Evolutionary conservation across 1,140 invertebrate species (phyloP), one percentile per base, ranked within the genome.

Genomic region (Forficula auricularia): DNA sequence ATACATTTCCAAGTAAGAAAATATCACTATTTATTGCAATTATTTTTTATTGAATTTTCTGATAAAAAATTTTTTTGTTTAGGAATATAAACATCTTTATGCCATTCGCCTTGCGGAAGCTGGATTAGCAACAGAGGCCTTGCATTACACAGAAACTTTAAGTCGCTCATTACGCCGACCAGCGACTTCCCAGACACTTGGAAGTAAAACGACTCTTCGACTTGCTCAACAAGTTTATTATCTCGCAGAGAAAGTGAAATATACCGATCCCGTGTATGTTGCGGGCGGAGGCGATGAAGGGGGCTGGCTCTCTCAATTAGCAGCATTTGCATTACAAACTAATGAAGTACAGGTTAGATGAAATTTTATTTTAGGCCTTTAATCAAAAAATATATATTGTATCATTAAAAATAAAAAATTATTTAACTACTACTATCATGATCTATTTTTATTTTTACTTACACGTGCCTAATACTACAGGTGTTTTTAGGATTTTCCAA

Each of bases 81-180:
- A 84, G 68, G 65, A 69, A 33, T 84, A 81, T 58, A 84, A 86
- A 61, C 74, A 42, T 10, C 16, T 45, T 3, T 48, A 48, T 40
- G 81, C 84, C 10, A 66, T 72, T 14, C 71, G 81, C 44, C 70
- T 94, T 48, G 66, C 76, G 19, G 87, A 92, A 54, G 72, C 70
- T 56, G 87, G 88, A 8, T 66, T 77, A 40, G 61, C 77, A 49
- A 72, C 80, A 57, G 77, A 83, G 61, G 77, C 83, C 22, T 57
- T 90, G 45, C 67, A 78, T 30, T 92, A 92, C 61, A 72, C 78
- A 52, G 86, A 92, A 68, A 72, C 73, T 48, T 75, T 91, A 6
- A 71, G 80, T 4, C 59, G 67, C 8, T 71, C 73, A 35, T 69
- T 86, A 27, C 10, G 4, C 4, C 4, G 22, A 10, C 22, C 22